These are phyloP conservation scores for Deilephila porcellus DNA, from an alignment of 2,888 invertebrate genomes.

Conservation along the genomic window DNA sequence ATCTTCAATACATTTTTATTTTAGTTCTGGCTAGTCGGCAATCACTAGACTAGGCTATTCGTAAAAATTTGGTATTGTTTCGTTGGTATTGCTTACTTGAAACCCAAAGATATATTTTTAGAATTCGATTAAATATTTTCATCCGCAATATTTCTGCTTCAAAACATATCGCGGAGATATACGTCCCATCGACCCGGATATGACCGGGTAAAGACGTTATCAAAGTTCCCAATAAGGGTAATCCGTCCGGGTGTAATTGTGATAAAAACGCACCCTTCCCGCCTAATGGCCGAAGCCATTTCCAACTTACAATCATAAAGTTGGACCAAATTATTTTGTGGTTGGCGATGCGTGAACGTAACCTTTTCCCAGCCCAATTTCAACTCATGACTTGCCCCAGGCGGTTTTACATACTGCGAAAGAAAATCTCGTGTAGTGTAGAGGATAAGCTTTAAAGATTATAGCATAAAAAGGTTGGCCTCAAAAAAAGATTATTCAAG, in stretches of 20 bases:
- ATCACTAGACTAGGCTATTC: too few species aligned
- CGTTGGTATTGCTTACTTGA: too few species aligned
- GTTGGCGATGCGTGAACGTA: constrained; percentile 38
- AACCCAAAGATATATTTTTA: too few species aligned
- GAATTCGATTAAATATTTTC: too few species aligned
- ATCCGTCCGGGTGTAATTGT: constrained; percentile 18
- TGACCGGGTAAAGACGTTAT: not conserved
- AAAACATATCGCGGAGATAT: not conserved
- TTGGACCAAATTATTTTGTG: constrained; percentile 27
- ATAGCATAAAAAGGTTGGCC: too few species aligned
- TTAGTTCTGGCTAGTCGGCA: too few species aligned
- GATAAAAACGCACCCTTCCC: not conserved
- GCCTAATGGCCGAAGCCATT: constrained; percentile 27
- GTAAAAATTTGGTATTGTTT: too few species aligned
- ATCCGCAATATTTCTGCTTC: not conserved
- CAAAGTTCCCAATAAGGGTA: constrained; percentile 16
- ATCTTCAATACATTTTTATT: not conserved
- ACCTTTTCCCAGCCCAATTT: constrained; percentile 52
- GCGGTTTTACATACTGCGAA: constrained; percentile 21
- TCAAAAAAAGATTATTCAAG: too few species aligned
- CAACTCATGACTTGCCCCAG: constrained; percentile 46
- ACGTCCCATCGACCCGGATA: not conserved
- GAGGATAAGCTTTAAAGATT: not conserved
- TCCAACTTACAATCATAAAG: constrained; percentile 29
- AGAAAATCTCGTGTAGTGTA: not conserved